Conservation (phyloP, 2,888 invertebrate genomes). For the Acrocyrtus sp. region DNA sequence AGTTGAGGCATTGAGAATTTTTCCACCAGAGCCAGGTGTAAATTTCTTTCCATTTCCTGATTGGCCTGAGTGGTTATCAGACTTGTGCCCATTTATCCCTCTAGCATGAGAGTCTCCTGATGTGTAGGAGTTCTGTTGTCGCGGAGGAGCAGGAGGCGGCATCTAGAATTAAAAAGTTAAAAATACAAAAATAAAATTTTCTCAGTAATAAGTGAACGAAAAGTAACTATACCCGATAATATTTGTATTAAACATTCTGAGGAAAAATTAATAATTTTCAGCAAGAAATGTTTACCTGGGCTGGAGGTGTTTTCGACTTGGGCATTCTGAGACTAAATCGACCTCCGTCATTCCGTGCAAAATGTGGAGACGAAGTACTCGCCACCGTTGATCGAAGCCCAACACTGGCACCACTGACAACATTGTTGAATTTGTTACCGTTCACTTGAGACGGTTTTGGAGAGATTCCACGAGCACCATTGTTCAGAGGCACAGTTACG, state of each 20-base stretch:
- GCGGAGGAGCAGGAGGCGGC: slow-evolving; percentile 33
- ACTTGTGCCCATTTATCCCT: slow-evolving; percentile 30
- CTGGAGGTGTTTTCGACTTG: slow-evolving; percentile 50
- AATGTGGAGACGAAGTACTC: slow-evolving; percentile 58
- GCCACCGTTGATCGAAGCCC: slow-evolving; percentile 14
- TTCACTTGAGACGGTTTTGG: slow-evolving; percentile 36
- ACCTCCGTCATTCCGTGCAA: slow-evolving; percentile 74
- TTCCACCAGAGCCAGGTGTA: slow-evolving; percentile 21
- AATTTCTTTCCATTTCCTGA: slow-evolving; percentile 14
- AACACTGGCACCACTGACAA: slow-evolving; percentile 20
- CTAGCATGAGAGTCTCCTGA: slow-evolving; percentile 18
- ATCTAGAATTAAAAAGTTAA: slow-evolving; percentile 22
- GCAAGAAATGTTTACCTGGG: slow-evolving; percentile 22
- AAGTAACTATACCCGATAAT: neutral
- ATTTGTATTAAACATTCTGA: neutral
- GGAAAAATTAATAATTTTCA: neutral
- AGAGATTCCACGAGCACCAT: slow-evolving; percentile 41
- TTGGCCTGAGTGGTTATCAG: slow-evolving; percentile 23
- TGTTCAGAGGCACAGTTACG: slow-evolving; percentile 28
- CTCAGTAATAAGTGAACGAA: neutral
- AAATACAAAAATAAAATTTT: neutral
- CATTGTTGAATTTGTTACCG: slow-evolving; percentile 18
- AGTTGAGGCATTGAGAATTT: slow-evolving; percentile 22
- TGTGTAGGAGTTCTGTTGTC: slow-evolving; percentile 8
- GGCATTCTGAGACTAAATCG: slow-evolving; percentile 73